Conservation (phyloP, 2,113 vertebrate genomes). For the Pteruthius melanotis region DNA sequence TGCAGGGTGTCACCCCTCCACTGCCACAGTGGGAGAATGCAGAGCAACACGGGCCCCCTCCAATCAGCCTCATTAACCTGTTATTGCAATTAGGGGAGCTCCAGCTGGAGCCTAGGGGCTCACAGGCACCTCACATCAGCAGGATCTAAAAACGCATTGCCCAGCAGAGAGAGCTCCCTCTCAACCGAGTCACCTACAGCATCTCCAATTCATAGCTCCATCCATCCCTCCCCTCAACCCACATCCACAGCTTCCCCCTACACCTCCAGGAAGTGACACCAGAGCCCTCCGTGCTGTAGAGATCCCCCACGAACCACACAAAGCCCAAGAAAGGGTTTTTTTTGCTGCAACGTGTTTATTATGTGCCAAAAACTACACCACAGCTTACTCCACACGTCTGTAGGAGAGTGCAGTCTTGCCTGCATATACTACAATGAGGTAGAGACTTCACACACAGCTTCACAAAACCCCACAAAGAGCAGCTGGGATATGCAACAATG, state of each 20-base stretch:
- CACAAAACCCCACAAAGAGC: conserved; percentile 91
- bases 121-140: background rate
- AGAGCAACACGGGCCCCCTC: rapidly evolving
- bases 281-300: rapidly evolving
- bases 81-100: background rate
- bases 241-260: background rate
- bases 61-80: rapidly evolving
- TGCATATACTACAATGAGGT: conserved; percentile 99
- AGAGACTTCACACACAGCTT: conserved; percentile 92
- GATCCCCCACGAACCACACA: rapidly evolving
- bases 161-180: background rate
- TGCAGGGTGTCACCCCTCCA: rapidly evolving
- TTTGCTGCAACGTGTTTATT: conserved; percentile 99
- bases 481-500: conserved; percentile 87
- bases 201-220: background rate
- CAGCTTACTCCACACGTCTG: conserved; percentile 93
- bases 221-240: too few species aligned
- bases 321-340: background rate
- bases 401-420: conserved; percentile 92
- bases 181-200: conserved; percentile 6
- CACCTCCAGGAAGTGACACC: background rate
- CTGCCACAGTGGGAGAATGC: rapidly evolving
- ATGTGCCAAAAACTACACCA: conserved; percentile 91
- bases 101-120: background rate
- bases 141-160: rapidly evolving